Evolutionary conservation across 2,888 invertebrate species (phyloP).

Genomic region (Auanema freiburgensis): DNA sequence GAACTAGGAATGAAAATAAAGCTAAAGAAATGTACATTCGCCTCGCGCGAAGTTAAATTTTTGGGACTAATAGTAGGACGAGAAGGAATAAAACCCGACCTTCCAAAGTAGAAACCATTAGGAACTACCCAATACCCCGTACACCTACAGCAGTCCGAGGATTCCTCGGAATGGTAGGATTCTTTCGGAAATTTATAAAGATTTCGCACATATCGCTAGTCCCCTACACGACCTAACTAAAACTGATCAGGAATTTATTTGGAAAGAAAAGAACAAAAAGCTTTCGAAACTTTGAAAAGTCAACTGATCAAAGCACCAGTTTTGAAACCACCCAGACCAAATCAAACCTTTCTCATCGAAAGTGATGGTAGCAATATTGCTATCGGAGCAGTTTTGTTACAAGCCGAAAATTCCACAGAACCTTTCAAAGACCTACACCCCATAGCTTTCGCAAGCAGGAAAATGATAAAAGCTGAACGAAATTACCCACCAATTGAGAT

Average conservation of each 20-base stretch:
- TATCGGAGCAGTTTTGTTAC: conserved; percentile 25
- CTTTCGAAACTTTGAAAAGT: conserved; percentile 27
- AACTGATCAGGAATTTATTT: conserved; percentile 17
- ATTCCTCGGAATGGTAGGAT: conserved; percentile 34
- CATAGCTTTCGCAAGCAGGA: conserved; percentile 25
- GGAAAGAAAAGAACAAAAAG: conserved; percentile 23
- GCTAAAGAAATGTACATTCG: conserved; percentile 33
- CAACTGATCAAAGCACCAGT: conserved; percentile 23
- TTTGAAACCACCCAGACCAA: conserved; percentile 16
- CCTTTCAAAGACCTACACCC: conserved; percentile 27
- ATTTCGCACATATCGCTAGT: conserved; percentile 30
- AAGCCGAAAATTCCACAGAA: conserved; percentile 16
- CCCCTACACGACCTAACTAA: conserved; percentile 33
- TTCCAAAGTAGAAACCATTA: conserved; percentile 22
- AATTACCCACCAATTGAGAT: conserved; percentile 24
- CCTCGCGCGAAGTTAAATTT: conserved; percentile 27
- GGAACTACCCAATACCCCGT: conserved; percentile 21
- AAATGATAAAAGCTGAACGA: conserved; percentile 20
- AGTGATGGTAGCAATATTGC: conserved; percentile 28
- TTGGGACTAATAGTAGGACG: conserved; percentile 32
- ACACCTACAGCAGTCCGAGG: conserved; percentile 20
- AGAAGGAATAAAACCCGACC: conserved; percentile 36
- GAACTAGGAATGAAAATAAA: conserved; percentile 31
- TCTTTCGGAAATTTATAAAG: conserved; percentile 36
- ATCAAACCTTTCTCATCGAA: conserved; percentile 23